Base-by-base conservation (phyloP, 2,113 vertebrate species). In the Leptobrachium ailaonicum region DNA sequence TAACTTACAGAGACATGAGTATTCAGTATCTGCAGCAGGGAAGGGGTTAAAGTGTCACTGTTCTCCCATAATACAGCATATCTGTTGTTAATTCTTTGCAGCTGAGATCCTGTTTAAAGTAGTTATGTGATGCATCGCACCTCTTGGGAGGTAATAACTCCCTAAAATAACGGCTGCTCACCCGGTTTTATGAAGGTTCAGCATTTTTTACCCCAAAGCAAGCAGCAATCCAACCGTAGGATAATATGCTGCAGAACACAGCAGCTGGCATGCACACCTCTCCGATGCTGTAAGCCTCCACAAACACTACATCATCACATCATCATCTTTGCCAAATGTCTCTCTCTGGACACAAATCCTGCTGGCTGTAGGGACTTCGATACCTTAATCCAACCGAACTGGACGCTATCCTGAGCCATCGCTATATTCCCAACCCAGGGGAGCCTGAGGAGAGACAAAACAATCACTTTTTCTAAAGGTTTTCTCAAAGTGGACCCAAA, bases 61-160 rank as follows among this genome's bases (percentile, higher is more conserved):
- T 8, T 32, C 70, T 53, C 77, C 77, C 60, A 79, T 60, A 64
- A 58, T 54, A 66, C 47, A 32, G 60, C 43, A 60, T 70, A 79
- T 70, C 69, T 73, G 77, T 72, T 72, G 58, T 4, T 66, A 80
- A 73, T 73, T 80, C 45, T 66, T 44, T 66, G 78, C 78, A 80
- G 70, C 77, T 66, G 60, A 79, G 45, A 73, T 79, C 41, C 62
- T 73, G 69, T 67, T 79, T 79, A 62, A 79, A 73, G 70, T 73
- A 42, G 70, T 73, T 79, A 66, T 60, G 14, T 40, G 66, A 73
- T 42, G 70, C 41, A 71, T 79, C 64, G 76, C 62, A 6, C 70
- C 77, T 70, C 70, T 66, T 79, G 72, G 78, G 78, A 80, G 73
- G 62, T 73, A 80, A 80, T 73, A 45, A 2, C 14, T 66, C 69